Conservation (phyloP, 2,797 vertebrate genomes). For the Cyclopterus lumpus region DNA sequence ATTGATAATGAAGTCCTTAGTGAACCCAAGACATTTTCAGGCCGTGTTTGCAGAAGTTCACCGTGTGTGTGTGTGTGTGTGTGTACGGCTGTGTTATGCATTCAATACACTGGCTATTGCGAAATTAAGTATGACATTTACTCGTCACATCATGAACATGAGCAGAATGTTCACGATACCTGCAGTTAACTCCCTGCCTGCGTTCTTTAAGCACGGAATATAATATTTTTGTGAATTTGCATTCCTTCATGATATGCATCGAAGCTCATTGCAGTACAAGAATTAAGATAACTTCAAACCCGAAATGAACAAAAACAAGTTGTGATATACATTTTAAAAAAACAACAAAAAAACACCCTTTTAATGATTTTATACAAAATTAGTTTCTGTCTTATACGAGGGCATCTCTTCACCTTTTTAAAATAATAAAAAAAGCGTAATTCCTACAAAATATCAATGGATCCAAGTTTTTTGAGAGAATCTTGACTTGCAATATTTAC, state of each 20-base stretch:
- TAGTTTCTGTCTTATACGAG: not conserved
- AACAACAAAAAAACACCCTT: slow-evolving; percentile 32
- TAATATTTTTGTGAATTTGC: not conserved
- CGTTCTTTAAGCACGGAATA: not conserved
- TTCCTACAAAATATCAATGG: slow-evolving; percentile 30
- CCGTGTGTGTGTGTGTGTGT: too few relatives aligned
- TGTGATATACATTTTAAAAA: slow-evolving; percentile 36
- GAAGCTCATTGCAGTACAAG: not conserved
- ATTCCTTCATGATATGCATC: not conserved
- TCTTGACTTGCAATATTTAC: slow-evolving; percentile 59
- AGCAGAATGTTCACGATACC: too few relatives aligned
- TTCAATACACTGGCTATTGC: not conserved
- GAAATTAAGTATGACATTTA: not conserved
- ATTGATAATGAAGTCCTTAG: too few relatives aligned
- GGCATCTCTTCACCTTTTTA: slow-evolving; percentile 8
- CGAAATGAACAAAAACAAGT: not conserved
- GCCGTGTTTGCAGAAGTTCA: not conserved
- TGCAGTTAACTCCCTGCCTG: not conserved
- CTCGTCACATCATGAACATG: not conserved
- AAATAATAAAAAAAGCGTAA: not conserved
- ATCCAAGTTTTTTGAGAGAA: slow-evolving; percentile 22
- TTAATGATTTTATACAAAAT: slow-evolving; percentile 44
- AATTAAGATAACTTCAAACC: not conserved
- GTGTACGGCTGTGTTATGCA: not conserved
- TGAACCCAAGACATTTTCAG: too few relatives aligned